Evolutionary conservation across 2,888 invertebrate genomes (phyloP), one percentile per base, ranked within the genome.

Genomic region (Choreutis nemorana): DNA sequence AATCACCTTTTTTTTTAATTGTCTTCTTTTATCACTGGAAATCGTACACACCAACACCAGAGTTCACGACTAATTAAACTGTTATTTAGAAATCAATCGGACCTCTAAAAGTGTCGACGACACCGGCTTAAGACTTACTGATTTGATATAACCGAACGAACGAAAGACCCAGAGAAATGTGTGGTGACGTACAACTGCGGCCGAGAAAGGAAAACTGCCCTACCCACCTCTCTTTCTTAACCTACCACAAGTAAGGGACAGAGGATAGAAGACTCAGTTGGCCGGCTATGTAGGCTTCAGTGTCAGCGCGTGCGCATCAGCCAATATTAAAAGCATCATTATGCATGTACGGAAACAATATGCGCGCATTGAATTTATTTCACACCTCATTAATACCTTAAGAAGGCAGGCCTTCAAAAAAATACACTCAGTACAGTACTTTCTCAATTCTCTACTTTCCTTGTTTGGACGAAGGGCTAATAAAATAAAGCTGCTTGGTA

Each of bases 151-250:
- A 49, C 60, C 45, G 44, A 33, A 42, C 50, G 40, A 49, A 50
- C 51, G 48, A 51, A n/a, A n/a, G 53, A 45, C 56, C 55, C 58
- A 50, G 66, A 72, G 78, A 77, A 78, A 77, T 72, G 71, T 63
- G 57, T 55, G 53, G 52, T 62, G 71, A 70, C 67, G 72, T 65
- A 59, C 44, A 48, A 50, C 54, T 42, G 36, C 38, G 40, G 41
- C 30, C 51, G 65, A 68, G 77, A 77, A 75, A 75, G 70, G 71
- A 72, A 73, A 72, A 70, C 68, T 55, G 52, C 35, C 45, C 35
- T 31, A 45, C 39, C 35, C 35, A 37, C 45, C 34, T 71, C 75
- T 62, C 70, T 52, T 35, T 75, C 58, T 8, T 28, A 15, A 39
- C 36, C 36, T 23, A 48, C 47, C 25, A n/a, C n/a, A n/a, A 27